Base-by-base conservation (phyloP, 92 coral and sea anemone genomes). In the Blastomussa wellsi region DNA sequence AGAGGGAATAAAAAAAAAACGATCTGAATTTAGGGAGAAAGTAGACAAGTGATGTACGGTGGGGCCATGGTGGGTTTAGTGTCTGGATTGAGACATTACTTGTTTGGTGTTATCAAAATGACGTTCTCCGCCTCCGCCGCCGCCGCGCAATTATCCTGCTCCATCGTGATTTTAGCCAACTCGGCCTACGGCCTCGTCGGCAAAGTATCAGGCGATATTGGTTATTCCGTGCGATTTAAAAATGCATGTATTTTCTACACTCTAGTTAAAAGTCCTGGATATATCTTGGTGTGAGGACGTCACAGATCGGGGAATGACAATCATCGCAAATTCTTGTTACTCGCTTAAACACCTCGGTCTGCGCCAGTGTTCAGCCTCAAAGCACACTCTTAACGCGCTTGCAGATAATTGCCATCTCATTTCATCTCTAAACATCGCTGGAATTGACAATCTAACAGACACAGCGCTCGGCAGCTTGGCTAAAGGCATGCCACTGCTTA, bases 251-350 rank as follows among this genome's bases (percentile, higher is more conserved):
- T 68, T 44, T 48, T 81, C 20, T 81, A 68, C 47, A 20, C 44
- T 68, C 57, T 77, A 93, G 97, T 87, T 93, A 47, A 77, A 44
- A 60, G 87, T 90, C 55, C 78, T 94, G 29, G 98, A 94, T 78
- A 52, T 94, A 33, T 94, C 95, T 33, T 92, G 98, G 98, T 94
- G 98, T 72, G 98, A 94, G 76, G 98, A 92, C 60, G 55, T 92
- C 77, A 90, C 98, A 67, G 98, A 94, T 78, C 69, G 49, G 13
- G 98, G 98, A 33, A 81, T 92, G 84, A 82, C 93, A 17, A 76
- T 85, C 36, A 66, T 92, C 36, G 91, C 89, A 60, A 86, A 70
- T 5, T 64, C 86, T n/a, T 92, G 98, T 77, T 68, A 86, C 55
- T 69, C 84, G 48, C 86, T 94, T 65, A 67, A 70, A 24, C 71